Conservation (phyloP, 1,140 invertebrate genomes). For the Pantala flavescens region DNA sequence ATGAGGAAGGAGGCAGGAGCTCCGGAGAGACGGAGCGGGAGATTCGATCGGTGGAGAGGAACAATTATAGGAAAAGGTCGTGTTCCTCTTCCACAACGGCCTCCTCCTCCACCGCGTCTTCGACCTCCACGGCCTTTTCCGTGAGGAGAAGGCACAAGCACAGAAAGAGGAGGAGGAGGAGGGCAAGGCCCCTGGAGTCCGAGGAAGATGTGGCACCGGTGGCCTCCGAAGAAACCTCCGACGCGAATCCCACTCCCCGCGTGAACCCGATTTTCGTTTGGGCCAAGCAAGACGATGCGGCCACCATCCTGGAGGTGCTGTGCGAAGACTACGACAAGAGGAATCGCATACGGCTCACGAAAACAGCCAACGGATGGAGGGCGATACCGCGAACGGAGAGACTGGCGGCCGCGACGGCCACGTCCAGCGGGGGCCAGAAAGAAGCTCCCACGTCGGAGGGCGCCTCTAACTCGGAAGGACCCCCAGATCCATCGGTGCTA, state of each 20-base stretch:
- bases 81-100: slow-evolving; percentile 13
- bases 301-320: slow-evolving; percentile 64
- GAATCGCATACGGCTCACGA: slow-evolving; percentile 66
- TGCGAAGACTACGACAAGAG: slow-evolving; percentile 76
- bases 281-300: slow-evolving; percentile 59
- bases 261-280: slow-evolving; percentile 71
- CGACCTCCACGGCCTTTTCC: slow-evolving; percentile 33
- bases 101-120: slow-evolving; percentile 10
- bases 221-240: neutral
- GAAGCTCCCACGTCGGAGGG: neutral
- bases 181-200: slow-evolving; percentile 20
- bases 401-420: slow-evolving; percentile 35
- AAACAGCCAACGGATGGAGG: slow-evolving; percentile 66
- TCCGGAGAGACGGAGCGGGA: neutral
- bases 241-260: slow-evolving; percentile 35
- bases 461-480: neutral
- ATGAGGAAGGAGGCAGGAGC: neutral
- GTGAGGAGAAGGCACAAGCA: slow-evolving; percentile 15
- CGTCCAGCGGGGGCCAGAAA: neutral
- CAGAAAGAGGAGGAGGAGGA: slow-evolving; percentile 12
- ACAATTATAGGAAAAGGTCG: slow-evolving; percentile 17
- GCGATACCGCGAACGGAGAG: slow-evolving; percentile 65
- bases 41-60: slow-evolving; percentile 1
- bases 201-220: slow-evolving; percentile 11
- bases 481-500: neutral